Evolutionary conservation across 2,888 invertebrate species (phyloP).

Genomic region (Xanthia togata): DNA sequence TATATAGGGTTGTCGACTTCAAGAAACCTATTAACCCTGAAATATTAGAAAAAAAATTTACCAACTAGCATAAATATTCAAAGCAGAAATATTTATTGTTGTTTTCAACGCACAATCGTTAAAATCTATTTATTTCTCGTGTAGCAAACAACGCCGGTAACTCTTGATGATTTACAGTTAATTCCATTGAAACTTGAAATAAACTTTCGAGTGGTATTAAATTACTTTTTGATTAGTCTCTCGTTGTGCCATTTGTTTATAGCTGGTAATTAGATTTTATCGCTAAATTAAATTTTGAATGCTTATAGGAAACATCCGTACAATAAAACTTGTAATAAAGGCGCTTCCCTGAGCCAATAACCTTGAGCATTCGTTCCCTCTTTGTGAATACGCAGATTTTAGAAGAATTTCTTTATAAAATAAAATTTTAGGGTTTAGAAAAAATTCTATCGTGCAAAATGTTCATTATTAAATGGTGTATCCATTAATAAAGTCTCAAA

Average conservation of each 20-base stretch:
- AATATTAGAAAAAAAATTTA: constrained; percentile 39
- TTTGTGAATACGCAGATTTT: no score
- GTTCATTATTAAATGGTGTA: no score
- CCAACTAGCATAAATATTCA: constrained; percentile 43
- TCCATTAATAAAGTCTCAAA: neutral
- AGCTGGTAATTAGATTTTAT: constrained; percentile 64
- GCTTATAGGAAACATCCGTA: constrained; percentile 12
- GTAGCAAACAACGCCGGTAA: constrained; percentile 52
- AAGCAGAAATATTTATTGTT: constrained; percentile 50
- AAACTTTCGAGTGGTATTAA: constrained; percentile 73
- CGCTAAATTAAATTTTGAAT: constrained; percentile 55
- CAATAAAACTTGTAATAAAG: constrained; percentile 4
- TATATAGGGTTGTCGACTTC: constrained; percentile 10
- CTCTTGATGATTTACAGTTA: constrained; percentile 58
- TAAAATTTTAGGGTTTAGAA: no score
- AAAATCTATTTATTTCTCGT: constrained; percentile 56
- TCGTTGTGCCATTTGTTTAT: constrained; percentile 63
- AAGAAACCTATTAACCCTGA: constrained; percentile 32
- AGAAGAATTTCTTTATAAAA: no score
- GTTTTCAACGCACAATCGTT: constrained; percentile 56
- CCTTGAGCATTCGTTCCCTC: no score
- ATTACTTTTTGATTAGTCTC: constrained; percentile 78
- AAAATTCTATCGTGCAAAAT: no score
- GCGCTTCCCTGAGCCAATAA: neutral
- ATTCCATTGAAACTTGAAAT: constrained; percentile 61